Conservation (phyloP, 2,797 vertebrate genomes). For the Protonibea diacanthus region DNA sequence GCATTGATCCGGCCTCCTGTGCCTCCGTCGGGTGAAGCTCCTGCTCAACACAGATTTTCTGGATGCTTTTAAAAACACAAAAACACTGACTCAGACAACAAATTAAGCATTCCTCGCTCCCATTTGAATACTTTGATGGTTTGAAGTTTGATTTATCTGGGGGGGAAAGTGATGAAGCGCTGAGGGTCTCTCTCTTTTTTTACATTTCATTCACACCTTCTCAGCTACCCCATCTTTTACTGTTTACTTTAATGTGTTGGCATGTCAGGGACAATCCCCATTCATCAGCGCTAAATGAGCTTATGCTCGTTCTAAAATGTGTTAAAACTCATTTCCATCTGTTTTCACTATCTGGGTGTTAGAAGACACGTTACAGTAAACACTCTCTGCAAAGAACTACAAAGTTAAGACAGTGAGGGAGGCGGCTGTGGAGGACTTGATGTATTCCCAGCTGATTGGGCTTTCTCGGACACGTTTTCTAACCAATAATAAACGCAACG, state of each 20-base stretch:
- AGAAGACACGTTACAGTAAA: background rate
- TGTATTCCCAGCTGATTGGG: background rate
- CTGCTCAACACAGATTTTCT: conserved; percentile 10
- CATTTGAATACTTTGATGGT: conserved; percentile 17
- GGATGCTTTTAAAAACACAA: background rate
- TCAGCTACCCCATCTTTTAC: background rate
- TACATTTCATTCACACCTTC: conserved; percentile 25
- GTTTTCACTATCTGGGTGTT: background rate
- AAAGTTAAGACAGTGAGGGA: background rate
- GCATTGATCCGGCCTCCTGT: background rate
- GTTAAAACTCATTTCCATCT: conserved; percentile 10
- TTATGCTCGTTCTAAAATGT: conserved; percentile 21
- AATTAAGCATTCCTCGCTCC: conserved; percentile 31
- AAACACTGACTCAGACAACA: conserved; percentile 29
- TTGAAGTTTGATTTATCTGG: conserved; percentile 6
- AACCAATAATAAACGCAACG: background rate
- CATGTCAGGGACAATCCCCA: background rate
- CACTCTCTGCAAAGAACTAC: background rate
- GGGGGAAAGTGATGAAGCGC: background rate
- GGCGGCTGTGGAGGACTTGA: background rate
- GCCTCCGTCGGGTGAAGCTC: conserved; percentile 14
- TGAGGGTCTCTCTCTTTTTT: background rate
- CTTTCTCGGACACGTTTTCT: background rate
- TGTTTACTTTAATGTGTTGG: conserved; percentile 18
- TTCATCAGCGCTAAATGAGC: conserved; percentile 37